A percentile compares a stretch with the other conserved stretches of the same genome.
Evolutionary conservation across 2,113 vertebrate genomes (phyloP).

Genomic region (Scomber scombrus): DNA sequence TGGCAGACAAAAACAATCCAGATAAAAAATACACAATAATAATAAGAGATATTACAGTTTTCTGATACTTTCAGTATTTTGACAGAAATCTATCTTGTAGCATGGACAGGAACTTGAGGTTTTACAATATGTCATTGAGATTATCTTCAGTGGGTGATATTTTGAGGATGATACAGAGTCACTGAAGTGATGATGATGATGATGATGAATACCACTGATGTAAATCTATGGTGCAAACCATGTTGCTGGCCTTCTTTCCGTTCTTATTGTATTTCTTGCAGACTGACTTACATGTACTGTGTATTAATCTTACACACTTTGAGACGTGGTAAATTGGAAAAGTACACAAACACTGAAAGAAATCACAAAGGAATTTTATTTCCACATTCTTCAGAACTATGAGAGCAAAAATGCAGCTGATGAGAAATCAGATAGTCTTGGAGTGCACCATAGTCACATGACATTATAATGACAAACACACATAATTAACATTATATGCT

Average conservation of each 20-base stretch:
- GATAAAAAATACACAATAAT: constrained; percentile 40
- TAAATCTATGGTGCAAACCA: constrained; percentile 13
- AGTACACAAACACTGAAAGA: constrained; percentile 14
- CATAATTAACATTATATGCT: constrained; percentile 27
- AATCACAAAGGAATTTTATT: constrained; percentile 36
- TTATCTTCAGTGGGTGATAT: background rate
- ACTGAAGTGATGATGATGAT: constrained; percentile 26
- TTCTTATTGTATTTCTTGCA: constrained; percentile 15
- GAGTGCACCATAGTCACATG: constrained; percentile 29
- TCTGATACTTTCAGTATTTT: constrained; percentile 66
- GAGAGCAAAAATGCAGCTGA: constrained; percentile 53
- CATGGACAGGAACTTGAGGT: constrained; percentile 49
- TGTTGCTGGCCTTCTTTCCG: constrained; percentile 40
- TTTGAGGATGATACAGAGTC: constrained; percentile 13
- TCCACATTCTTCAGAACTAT: constrained; percentile 56
- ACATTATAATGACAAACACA: constrained; percentile 35
- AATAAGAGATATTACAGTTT: constrained; percentile 70
- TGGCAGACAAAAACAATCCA: constrained; percentile 58
- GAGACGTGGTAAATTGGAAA: constrained; percentile 2
- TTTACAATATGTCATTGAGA: constrained; percentile 46
- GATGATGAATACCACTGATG: constrained; percentile 39
- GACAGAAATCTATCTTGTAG: constrained; percentile 57
- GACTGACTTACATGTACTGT: background rate
- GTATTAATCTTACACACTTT: background rate
- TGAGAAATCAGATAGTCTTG: constrained; percentile 32